Evolutionary conservation across 2,888 invertebrate genomes (phyloP).

Genomic region (Ditula angustiorana): DNA sequence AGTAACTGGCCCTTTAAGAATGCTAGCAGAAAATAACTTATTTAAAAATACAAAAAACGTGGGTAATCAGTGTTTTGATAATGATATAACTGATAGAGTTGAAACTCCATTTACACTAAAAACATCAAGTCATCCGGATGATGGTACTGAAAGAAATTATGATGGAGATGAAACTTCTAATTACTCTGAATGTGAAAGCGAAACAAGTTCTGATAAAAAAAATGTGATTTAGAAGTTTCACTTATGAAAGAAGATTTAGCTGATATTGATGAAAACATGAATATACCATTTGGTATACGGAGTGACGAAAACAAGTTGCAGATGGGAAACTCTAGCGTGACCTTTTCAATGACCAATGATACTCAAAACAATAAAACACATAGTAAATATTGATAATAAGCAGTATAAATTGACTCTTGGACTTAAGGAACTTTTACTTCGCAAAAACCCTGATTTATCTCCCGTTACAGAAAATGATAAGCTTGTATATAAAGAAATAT

Average conservation of each 20-base stretch:
- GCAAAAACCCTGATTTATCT: slow-evolving; percentile 24
- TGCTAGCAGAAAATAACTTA: too few relatives aligned
- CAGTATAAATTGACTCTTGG: slow-evolving; percentile 34
- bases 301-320: slow-evolving; percentile 22
- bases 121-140: too few relatives aligned
- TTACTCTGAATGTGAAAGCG: neutral
- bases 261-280: slow-evolving; percentile 19
- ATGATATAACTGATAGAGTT: too few relatives aligned
- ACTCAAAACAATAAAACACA: neutral
- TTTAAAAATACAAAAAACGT: too few relatives aligned
- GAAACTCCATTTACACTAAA: too few relatives aligned
- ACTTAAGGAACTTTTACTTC: slow-evolving; percentile 28
- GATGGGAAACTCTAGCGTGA: slow-evolving; percentile 32
- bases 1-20: too few relatives aligned
- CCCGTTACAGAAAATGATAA: slow-evolving; percentile 29
- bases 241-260: neutral
- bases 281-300: slow-evolving; percentile 33
- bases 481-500: slow-evolving; percentile 36
- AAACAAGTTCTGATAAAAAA: neutral
- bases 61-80: too few relatives aligned
- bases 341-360: slow-evolving; percentile 6
- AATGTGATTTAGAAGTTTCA: neutral
- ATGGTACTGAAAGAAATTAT: too few relatives aligned
- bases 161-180: too few relatives aligned
- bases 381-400: neutral